phyloP scores from a whole-genome alignment of 2,888 invertebrate species.

The Scaptomyza tumidula region DNA sequence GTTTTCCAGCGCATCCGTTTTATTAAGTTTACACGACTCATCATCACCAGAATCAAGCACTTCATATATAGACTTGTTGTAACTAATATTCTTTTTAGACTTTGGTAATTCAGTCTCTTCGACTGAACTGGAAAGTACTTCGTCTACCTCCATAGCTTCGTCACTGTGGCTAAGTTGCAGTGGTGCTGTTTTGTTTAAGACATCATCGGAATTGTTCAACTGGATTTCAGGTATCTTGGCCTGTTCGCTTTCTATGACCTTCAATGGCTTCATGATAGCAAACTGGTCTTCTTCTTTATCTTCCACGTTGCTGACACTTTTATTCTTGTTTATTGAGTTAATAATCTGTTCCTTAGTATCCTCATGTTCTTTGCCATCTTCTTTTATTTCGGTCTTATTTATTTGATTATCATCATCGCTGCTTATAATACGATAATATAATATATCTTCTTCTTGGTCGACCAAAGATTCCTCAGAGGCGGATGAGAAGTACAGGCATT shows the following conservation, averaged over 20 bases:
- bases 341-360: background rate
- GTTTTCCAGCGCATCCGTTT: background rate
- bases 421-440: slow-evolving; percentile 54
- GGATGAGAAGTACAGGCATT: slow-evolving; percentile 46
- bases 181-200: no score
- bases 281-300: background rate
- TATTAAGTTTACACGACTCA: slow-evolving; percentile 2
- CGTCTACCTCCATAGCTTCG: background rate
- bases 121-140: slow-evolving; percentile 16
- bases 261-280: background rate
- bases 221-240: background rate
- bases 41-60: slow-evolving; percentile 30
- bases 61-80: slow-evolving; percentile 26
- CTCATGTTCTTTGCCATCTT: background rate
- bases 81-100: background rate
- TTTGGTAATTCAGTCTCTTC: slow-evolving; percentile 9
- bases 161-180: no score
- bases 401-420: slow-evolving; percentile 21
- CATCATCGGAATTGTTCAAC: no score
- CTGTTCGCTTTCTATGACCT: background rate
- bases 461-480: slow-evolving; percentile 30
- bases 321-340: background rate
- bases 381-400: background rate
- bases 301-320: background rate
- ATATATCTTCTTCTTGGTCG: slow-evolving; percentile 11